phyloP scores from a whole-genome alignment of 92 coral and sea anemone species.

The Pocillopora grandis region DNA sequence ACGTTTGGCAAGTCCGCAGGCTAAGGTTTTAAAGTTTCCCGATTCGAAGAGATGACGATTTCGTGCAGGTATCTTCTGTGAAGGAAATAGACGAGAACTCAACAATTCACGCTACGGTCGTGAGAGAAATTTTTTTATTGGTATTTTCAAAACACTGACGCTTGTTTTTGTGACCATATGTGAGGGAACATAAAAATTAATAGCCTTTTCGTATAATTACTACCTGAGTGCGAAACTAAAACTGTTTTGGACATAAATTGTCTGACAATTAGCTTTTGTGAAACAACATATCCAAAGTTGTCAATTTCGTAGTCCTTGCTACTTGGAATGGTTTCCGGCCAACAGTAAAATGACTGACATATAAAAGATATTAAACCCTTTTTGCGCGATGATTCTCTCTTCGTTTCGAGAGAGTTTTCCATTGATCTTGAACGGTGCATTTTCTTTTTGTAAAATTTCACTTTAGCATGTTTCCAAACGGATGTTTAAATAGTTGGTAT shows the following conservation, averaged over 20 bases:
- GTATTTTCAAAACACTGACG: constrained; percentile 7
- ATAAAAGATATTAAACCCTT: not conserved
- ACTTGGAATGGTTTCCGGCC: not conserved
- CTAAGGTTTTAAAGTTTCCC: not conserved
- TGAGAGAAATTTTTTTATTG: not conserved
- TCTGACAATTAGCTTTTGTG: constrained; percentile 42
- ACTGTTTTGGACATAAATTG: constrained; percentile 41
- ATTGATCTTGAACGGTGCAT: constrained; percentile 1
- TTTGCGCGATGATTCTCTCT: not conserved
- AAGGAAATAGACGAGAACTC: constrained; percentile 18
- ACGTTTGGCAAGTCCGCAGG: not conserved
- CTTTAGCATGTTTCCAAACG: constrained; percentile 63
- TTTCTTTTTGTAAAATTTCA: constrained; percentile 55
- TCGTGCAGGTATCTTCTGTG: constrained; percentile 8
- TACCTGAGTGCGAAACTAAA: constrained; percentile 36
- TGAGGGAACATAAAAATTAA: constrained; percentile 40
- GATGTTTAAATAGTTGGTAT: constrained; percentile 91
- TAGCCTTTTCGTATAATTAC: constrained; percentile 33
- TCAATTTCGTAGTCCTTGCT: constrained; percentile 1
- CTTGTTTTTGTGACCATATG: constrained; percentile 16
- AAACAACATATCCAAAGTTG: constrained; percentile 36
- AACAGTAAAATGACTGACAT: not conserved
- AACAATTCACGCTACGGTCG: not conserved
- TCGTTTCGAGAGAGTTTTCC: constrained; percentile 18
- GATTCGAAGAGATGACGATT: not conserved